phyloP scores from a whole-genome alignment of 2,888 invertebrate species.

The Rotaria macrura region DNA sequence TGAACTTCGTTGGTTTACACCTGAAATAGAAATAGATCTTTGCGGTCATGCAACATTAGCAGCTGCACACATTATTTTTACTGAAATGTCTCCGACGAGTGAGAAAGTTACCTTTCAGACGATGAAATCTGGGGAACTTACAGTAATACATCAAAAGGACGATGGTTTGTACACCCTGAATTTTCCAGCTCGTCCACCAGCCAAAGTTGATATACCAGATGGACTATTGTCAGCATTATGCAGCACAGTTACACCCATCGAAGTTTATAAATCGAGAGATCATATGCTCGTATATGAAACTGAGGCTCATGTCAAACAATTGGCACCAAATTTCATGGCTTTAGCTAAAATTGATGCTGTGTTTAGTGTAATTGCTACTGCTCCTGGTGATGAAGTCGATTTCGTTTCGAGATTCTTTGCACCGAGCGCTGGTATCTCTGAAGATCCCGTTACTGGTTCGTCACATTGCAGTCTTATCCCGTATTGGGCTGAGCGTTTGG shows the following conservation, averaged over 20 bases:
- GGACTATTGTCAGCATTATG: background rate
- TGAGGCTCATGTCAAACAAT: too few species aligned
- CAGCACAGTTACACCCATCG: background rate
- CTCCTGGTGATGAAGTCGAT: constrained; percentile 37
- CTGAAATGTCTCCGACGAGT: background rate
- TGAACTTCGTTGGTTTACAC: constrained; percentile 55
- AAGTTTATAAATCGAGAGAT: background rate
- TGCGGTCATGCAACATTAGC: constrained; percentile 57
- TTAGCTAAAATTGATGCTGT: background rate
- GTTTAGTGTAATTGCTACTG: background rate
- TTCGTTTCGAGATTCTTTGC: constrained; percentile 53
- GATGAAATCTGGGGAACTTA: background rate
- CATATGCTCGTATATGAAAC: background rate
- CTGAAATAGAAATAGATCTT: constrained; percentile 52
- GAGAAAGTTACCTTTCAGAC: background rate
- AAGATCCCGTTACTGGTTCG: constrained; percentile 52
- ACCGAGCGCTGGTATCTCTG: constrained; percentile 52
- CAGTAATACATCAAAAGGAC: background rate
- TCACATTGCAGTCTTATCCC: constrained; percentile 52
- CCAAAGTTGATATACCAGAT: background rate
- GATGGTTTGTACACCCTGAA: background rate
- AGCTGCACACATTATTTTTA: constrained; percentile 52
- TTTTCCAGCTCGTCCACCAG: constrained; percentile 4
- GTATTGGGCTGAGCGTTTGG: constrained; percentile 50
- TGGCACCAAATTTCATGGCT: background rate